Base-by-base conservation (phyloP, 2,888 invertebrate genomes). In the Sarcophaga variegata region DNA sequence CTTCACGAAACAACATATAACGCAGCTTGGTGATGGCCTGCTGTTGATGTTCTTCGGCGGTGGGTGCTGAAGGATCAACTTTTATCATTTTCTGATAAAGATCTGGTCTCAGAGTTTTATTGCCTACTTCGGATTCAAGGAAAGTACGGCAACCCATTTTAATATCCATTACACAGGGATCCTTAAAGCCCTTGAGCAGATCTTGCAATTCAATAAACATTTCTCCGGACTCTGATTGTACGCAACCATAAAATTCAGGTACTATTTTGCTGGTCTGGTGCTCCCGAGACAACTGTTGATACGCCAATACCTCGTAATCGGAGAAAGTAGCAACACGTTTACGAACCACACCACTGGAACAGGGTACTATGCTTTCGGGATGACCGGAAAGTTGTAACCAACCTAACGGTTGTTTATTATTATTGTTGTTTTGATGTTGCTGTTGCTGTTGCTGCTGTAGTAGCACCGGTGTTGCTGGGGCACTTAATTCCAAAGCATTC, bases 91-190 rank as follows among this genome's bases (percentile, higher is more conserved):
- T 99, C 90, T 97, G 96, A 93, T 98, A 99, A 59, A 99, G 95
- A 94, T 99, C 99, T 4, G 95, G 92, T 72, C 99, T 95, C 22
- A 97, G 96, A 67, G 95, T 96, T 37, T 96, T 96, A 92, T 99
- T 99, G 91, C 96, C 96, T 63, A 99, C 99, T 94, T 99, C 99
- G 3, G 97, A 96, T 93, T 99, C 99, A 62, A 99, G 95, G 93
- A 99, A 99, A 25, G 99, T 99, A 91, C 99, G 95, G 3, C 97
- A 97, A 66, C 99, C 99, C 96, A 99, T 97, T 94, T 99, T 99
- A 86, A 99, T 97, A 93, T 99, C 99, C 96, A 99, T 99, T 0
- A 99, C 98, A 91, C 97, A 96, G 0, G 98, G 98, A 94, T 99
- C 97, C 90, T 95, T 95, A 94, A 99, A 99, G 82, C 97, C 97